phyloP scores from a whole-genome alignment of 2,113 vertebrate species.

The Cyprinus carpio region DNA sequence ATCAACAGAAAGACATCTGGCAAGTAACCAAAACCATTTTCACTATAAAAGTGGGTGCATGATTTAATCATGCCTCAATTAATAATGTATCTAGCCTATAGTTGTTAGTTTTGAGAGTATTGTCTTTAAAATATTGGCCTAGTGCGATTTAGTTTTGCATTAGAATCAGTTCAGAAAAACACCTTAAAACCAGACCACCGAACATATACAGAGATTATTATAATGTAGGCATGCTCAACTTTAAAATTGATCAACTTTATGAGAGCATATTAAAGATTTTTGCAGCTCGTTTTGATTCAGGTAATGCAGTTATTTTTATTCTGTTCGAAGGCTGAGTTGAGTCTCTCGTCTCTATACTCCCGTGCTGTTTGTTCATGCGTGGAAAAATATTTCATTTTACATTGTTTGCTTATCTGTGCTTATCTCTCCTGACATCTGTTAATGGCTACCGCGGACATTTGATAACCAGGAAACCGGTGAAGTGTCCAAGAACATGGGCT shows the following conservation, averaged over 20 bases:
- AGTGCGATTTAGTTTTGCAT: neutral
- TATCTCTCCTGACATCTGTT: conserved; percentile 58
- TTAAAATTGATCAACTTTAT: neutral
- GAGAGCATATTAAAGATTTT: neutral
- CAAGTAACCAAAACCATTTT: neutral
- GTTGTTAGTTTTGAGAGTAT: no score
- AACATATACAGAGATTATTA: neutral
- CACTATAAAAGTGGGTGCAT: no score
- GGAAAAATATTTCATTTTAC: conserved; percentile 45
- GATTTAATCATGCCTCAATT: neutral
- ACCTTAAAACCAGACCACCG: neutral
- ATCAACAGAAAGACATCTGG: no score
- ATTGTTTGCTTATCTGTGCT: conserved; percentile 54
- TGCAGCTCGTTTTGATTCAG: neutral
- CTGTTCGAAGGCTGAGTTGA: neutral
- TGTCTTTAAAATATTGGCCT: neutral
- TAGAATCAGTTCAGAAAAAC: neutral
- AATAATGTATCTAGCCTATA: neutral
- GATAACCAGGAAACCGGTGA: conserved; percentile 60
- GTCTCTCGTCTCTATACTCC: neutral
- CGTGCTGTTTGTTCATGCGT: conserved; percentile 47
- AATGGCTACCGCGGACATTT: conserved; percentile 42
- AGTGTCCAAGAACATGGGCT: conserved; percentile 45
- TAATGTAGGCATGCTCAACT: neutral
- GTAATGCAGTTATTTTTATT: neutral